Base-by-base conservation (phyloP, 2,888 invertebrate species). In the Caenorhabditis angaria region DNA sequence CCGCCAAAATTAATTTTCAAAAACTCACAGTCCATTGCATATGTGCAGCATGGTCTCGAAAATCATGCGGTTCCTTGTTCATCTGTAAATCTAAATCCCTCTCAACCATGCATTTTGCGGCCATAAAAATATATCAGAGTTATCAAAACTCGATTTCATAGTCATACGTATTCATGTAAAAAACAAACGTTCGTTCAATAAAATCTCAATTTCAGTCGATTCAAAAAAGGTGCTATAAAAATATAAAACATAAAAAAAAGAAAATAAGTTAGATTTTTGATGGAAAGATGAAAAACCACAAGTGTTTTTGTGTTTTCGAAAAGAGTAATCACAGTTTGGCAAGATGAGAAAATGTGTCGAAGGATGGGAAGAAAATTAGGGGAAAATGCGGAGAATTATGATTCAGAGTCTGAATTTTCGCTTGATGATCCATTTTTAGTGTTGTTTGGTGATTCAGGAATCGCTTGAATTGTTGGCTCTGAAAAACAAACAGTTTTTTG, bases 11-110 rank as follows among this genome's bases (percentile, higher is more conserved):
- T n/a, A n/a, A n/a, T n/a, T n/a, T n/a, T n/a, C n/a, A n/a, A n/a
- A n/a, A n/a, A n/a, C n/a, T n/a, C n/a, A 80, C 80, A 61, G 61
- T 78, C 82, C 82, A 82, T 51, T 77, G 51, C 80, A 82, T 82
- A 62, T 82, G 82, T 47, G 77, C 77, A 54, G 77, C 72, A 64
- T 78, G 80, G 62, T 82, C 82, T 12, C 76, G 65, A 60, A 82
- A 82, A 64, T 82, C 80, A 61, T 82, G 82, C 12, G 82, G 82
- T 18, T 57, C 73, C 20, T 70, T 60, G 65, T 75, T 71, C 70
- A 68, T 67, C 55, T 61, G 18, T 18, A 54, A 25, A 25, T 18
- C 8, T 10, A 20, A 51, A 50, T 47, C 53, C 32, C 35, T 41
- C 29, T 54, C 18, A n/a, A n/a, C n/a, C n/a, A n/a, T n/a, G n/a